Conservation (phyloP, 2,113 vertebrate species). For the Amphiprion ocellaris region DNA sequence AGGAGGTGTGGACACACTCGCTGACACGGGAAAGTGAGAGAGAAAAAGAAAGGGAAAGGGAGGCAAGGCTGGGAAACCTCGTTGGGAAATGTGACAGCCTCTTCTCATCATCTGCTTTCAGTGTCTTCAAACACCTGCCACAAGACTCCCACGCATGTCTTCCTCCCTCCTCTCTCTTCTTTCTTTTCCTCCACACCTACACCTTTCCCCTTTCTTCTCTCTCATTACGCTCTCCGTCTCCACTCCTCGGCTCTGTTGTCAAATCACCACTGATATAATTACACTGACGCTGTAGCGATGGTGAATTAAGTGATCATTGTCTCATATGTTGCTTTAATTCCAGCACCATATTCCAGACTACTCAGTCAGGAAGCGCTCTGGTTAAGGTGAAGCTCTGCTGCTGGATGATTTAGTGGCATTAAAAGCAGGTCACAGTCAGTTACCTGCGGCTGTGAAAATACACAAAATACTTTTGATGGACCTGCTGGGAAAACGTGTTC, state of each 20-base stretch:
- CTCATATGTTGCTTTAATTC: constrained; percentile 38
- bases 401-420: constrained; percentile 13
- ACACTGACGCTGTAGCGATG: constrained; percentile 31
- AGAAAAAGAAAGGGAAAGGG: constrained; percentile 12
- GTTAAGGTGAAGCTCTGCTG: neutral
- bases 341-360: constrained; percentile 10
- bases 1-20: constrained; percentile 54
- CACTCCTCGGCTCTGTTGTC: constrained; percentile 43
- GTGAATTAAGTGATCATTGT: constrained; percentile 37
- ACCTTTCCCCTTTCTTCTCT: constrained; percentile 61
- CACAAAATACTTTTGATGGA: constrained; percentile 32
- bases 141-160: constrained; percentile 67
- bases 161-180: constrained; percentile 40
- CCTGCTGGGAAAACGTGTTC: constrained; percentile 22
- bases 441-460: constrained; percentile 24
- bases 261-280: constrained; percentile 60
- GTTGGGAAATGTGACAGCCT: constrained; percentile 58
- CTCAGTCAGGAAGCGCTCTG: constrained; percentile 4
- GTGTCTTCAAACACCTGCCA: constrained; percentile 75
- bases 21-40: constrained; percentile 23
- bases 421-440: constrained; percentile 29
- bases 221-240: constrained; percentile 62
- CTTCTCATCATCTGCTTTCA: constrained; percentile 65
- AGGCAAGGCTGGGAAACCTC: constrained; percentile 33
- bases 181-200: constrained; percentile 64